These are phyloP conservation scores for Allolobophora icterica DNA, from an alignment of 2,888 invertebrate species.

Conservation along the genomic window DNA sequence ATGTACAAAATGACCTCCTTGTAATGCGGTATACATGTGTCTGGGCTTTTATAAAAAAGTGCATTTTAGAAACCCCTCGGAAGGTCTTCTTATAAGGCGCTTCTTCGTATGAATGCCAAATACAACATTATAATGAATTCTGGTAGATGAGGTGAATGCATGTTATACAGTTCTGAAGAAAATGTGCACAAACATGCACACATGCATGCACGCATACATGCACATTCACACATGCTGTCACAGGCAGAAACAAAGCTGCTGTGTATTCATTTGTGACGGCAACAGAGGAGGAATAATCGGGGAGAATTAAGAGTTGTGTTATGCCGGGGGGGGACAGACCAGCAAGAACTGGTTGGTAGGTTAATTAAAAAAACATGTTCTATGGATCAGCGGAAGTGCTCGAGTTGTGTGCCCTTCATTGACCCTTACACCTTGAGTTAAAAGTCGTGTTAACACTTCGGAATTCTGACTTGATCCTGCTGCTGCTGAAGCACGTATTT, in stretches of 20 bases:
- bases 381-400: neutral
- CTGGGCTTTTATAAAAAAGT: no score
- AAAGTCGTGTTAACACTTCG: neutral
- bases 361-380: neutral
- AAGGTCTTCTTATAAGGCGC: no score
- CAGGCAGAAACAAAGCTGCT: neutral
- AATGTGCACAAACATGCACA: no score
- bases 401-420: no score
- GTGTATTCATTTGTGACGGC: neutral
- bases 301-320: neutral
- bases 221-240: neutral
- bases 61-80: no score
- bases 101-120: no score
- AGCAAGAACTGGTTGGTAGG: neutral
- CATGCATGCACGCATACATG: neutral
- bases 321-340: neutral
- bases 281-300: neutral
- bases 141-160: no score
- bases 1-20: no score
- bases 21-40: no score
- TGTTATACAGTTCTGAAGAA: no score
- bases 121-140: no score
- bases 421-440: no score
- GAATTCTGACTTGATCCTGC: neutral
- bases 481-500: neutral